Conservation (phyloP, 1,140 invertebrate genomes). For the Drosophila ogumai region DNA sequence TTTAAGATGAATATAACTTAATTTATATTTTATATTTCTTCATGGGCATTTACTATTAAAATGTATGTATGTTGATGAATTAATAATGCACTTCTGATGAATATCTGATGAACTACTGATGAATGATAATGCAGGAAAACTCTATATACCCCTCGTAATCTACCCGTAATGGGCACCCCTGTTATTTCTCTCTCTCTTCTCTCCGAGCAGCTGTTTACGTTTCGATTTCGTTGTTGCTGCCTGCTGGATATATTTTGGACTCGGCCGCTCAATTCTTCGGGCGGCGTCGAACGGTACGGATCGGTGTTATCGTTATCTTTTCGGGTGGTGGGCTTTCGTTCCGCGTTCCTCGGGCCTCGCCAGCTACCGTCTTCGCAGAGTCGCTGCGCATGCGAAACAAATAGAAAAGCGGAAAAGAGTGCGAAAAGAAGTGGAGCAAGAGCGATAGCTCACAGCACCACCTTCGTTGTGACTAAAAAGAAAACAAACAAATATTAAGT, state of each 20-base stretch:
- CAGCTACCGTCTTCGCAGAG: constrained; percentile 24
- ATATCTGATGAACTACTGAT: no score
- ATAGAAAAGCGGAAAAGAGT: constrained; percentile 43
- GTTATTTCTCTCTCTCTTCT: neutral
- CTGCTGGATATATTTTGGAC: constrained; percentile 11
- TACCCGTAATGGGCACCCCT: neutral
- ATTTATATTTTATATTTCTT: no score
- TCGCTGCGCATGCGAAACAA: constrained; percentile 65
- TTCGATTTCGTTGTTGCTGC: neutral
- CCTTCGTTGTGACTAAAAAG: constrained; percentile 21
- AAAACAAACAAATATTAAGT: constrained; percentile 40
- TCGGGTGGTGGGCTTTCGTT: neutral
- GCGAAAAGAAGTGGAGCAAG: constrained; percentile 42
- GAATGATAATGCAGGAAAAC: no score
- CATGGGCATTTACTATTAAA: no score
- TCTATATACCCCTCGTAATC: neutral
- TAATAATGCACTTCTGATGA: no score
- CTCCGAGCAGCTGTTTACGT: constrained; percentile 23
- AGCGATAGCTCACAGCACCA: constrained; percentile 24
- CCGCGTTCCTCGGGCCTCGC: constrained; percentile 5
- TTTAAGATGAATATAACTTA: neutral
- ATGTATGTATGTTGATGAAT: no score
- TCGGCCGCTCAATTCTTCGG: constrained; percentile 25
- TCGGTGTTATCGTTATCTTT: constrained; percentile 9
- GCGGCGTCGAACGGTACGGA: constrained; percentile 13